These are phyloP conservation scores for Seriola quinqueradiata DNA, from an alignment of 2,113 vertebrate genomes.

Conservation along the genomic window DNA sequence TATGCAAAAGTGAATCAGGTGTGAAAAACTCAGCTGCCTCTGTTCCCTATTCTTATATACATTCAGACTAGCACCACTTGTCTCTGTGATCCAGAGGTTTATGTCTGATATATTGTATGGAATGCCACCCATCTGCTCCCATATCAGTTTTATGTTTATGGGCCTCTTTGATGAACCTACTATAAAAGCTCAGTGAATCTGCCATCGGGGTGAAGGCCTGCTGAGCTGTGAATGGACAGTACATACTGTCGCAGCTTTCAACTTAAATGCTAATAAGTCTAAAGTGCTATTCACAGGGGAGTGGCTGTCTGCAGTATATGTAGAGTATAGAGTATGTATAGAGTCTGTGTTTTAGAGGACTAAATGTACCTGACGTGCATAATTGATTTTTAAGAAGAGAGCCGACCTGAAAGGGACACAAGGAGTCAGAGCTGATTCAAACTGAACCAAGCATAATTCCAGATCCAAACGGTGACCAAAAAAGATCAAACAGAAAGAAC, in stretches of 20 bases:
- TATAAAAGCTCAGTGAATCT: conserved; percentile 62
- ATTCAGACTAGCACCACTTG: neutral
- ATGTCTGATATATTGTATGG: conserved; percentile 37
- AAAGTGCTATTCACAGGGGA: conserved; percentile 17
- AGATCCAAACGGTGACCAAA: neutral
- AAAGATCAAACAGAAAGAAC: neutral
- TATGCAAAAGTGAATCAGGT: neutral
- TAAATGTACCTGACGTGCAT: neutral
- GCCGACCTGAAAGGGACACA: neutral
- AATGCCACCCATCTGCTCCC: conserved; percentile 52
- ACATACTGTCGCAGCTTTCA: conserved; percentile 9
- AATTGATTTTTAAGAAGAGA: neutral
- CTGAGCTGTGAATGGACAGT: conserved; percentile 41
- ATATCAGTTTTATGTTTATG: conserved; percentile 64
- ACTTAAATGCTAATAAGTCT: conserved; percentile 34
- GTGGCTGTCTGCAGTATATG: too few relatives aligned
- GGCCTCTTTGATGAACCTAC: conserved; percentile 52
- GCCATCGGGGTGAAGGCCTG: conserved; percentile 20
- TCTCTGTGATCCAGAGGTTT: conserved; percentile 28
- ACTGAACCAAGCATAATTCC: neutral
- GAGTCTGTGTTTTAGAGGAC: neutral
- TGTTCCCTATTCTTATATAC: neutral
- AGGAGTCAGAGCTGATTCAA: neutral
- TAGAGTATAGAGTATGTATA: too few relatives aligned
- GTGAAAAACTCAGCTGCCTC: neutral